Evolutionary conservation across 2,888 invertebrate species (phyloP).

Genomic region (Clunio marinus): DNA sequence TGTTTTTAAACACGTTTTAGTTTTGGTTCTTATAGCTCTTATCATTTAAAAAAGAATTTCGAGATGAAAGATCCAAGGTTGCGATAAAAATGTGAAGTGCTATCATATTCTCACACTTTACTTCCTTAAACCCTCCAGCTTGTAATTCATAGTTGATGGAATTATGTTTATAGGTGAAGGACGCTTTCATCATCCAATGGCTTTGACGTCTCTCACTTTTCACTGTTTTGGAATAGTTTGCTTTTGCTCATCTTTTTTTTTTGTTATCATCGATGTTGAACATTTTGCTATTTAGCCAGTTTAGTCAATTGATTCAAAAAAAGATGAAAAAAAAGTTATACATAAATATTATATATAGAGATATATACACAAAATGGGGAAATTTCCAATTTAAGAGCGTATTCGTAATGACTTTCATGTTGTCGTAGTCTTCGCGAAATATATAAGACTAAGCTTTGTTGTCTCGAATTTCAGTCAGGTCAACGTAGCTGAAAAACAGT

Average conservation of each 20-base stretch:
- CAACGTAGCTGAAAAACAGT: too few relatives aligned
- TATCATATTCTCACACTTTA: too few relatives aligned
- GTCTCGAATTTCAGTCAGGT: too few relatives aligned
- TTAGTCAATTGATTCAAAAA: neutral
- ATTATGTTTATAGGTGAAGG: neutral
- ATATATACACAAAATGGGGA: neutral
- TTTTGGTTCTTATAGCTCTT: too few relatives aligned
- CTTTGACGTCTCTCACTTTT: neutral
- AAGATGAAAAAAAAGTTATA: neutral
- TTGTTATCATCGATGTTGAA: neutral
- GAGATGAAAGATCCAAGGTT: too few relatives aligned
- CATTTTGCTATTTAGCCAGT: neutral
- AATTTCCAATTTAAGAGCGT: neutral
- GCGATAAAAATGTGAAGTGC: too few relatives aligned
- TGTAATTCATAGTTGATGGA: too few relatives aligned
- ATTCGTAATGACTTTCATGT: conserved; percentile 16
- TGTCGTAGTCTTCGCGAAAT: conserved; percentile 32
- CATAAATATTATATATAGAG: neutral
- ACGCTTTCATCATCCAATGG: neutral
- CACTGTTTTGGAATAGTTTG: too few relatives aligned
- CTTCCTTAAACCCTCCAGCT: too few relatives aligned
- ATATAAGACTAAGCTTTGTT: too few relatives aligned
- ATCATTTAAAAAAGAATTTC: too few relatives aligned
- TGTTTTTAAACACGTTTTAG: too few relatives aligned
- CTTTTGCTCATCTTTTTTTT: neutral